These are phyloP conservation scores for Aethina tumida DNA, from an alignment of 1,140 invertebrate genomes.

Conservation along the genomic window DNA sequence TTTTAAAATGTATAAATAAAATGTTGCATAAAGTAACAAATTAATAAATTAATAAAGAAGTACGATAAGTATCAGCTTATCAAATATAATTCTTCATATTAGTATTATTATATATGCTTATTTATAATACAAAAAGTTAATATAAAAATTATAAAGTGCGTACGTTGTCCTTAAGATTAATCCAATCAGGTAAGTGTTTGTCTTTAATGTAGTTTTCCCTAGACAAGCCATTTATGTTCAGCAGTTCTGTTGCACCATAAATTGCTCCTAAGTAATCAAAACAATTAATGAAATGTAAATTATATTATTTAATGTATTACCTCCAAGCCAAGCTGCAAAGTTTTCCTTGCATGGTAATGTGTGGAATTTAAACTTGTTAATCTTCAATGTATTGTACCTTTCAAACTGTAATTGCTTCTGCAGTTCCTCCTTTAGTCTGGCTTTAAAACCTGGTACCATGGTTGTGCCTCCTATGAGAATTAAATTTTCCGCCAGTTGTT, in stretches of 20 bases:
- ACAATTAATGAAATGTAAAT: background rate
- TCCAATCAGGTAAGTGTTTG: conserved; percentile 71
- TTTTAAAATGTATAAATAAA: too few relatives aligned
- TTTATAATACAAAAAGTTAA: too few relatives aligned
- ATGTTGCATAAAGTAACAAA: too few relatives aligned
- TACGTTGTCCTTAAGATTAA: conserved; percentile 61
- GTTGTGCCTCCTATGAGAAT: conserved; percentile 75
- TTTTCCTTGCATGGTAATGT: conserved; percentile 70
- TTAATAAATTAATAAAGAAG: too few relatives aligned
- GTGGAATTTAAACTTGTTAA: conserved; percentile 69
- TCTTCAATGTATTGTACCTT: conserved; percentile 53
- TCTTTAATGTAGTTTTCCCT: conserved; percentile 65
- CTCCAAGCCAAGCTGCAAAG: conserved; percentile 77
- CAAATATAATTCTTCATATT: too few relatives aligned
- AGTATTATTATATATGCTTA: too few relatives aligned
- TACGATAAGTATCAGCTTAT: too few relatives aligned
- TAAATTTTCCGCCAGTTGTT: conserved; percentile 67
- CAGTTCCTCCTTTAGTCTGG: conserved; percentile 66
- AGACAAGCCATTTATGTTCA: conserved; percentile 58
- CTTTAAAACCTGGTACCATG: conserved; percentile 69
- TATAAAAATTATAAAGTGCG: too few relatives aligned
- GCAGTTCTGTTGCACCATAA: conserved; percentile 71
- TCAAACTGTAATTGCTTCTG: conserved; percentile 50
- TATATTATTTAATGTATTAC: conserved; percentile 31
- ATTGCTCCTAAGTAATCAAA: conserved; percentile 53